Conservation (phyloP, 2,113 vertebrate species). For the Pseudopodoces humilis region DNA sequence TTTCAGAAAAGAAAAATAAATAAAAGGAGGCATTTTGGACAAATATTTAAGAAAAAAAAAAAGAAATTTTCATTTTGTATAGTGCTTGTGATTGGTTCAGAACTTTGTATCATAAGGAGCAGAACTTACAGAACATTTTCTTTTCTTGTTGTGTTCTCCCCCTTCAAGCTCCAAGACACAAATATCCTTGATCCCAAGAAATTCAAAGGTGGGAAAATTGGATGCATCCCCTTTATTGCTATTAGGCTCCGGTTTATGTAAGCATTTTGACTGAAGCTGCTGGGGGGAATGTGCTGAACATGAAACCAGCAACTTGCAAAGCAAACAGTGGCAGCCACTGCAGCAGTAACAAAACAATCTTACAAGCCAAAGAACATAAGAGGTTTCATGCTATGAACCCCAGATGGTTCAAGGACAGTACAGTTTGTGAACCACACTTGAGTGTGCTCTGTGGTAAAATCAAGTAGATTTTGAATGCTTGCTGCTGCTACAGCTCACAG, state of each 20-base stretch:
- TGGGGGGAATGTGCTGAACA: not conserved
- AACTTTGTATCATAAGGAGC: not conserved
- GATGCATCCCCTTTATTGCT: not conserved
- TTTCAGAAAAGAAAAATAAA: not conserved
- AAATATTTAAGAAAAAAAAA: not conserved
- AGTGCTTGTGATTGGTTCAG: not conserved
- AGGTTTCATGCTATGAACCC: not conserved
- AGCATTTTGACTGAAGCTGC: not conserved
- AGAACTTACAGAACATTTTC: not conserved
- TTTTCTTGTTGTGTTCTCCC: not conserved
- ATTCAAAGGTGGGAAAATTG: not conserved
- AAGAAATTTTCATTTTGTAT: not conserved
- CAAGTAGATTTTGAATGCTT: constrained; percentile 29
- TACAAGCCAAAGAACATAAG: not conserved
- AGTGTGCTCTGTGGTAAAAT: not conserved
- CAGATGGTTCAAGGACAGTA: not conserved
- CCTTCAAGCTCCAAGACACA: not conserved
- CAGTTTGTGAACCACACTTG: not conserved
- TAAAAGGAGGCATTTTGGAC: not conserved
- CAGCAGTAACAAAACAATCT: not conserved
- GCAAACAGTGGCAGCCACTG: not conserved
- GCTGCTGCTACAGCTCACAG: not conserved
- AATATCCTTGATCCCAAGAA: not conserved
- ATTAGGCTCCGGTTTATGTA: not conserved
- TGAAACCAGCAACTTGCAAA: not conserved